Base-by-base conservation (phyloP, 2,888 invertebrate genomes). In the Ptycholaimellus sp. region DNA sequence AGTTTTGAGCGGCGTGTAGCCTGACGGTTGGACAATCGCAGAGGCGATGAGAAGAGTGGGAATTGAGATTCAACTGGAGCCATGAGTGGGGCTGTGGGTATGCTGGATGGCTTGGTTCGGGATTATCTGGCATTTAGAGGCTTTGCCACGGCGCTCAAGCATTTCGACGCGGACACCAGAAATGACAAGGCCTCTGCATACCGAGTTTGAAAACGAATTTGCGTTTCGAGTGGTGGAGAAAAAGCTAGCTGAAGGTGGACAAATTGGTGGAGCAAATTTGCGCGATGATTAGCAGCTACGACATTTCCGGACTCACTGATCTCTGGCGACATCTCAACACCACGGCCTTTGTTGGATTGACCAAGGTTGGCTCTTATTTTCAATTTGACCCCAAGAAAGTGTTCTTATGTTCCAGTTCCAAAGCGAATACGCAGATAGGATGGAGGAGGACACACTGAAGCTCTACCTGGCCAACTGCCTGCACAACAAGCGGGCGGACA, bases 391-490 rank as follows among this genome's bases (percentile, higher is more conserved):
- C n/a, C n/a, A n/a, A n/a, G n/a, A n/a, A n/a, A n/a, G n/a, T n/a
- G n/a, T n/a, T n/a, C n/a, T n/a, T n/a, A n/a, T n/a, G n/a, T 41
- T 42, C 21, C 33, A 51, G 47, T 46, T 45, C 33, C 41, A 47
- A 34, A 38, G 39, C 9, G 38, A 42, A 27, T 38, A 44, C 17
- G 48, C 51, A 1, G 41, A 40, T 41, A 80, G 82, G 58, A 61
- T 83, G 44, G 82, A 83, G 59, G 74, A 74, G 57, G 74, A 79
- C 39, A 65, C 82, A 6, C 65, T 82, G 29, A 85, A 87, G 60
- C 68, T 81, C 54, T 93, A 85, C 58, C 60, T 93, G 40, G 75
- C 87, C 13, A 79, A 77, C 52, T 82, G 83, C 18, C 70, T 70
- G 21, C 70, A 74, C 19, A 78, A 74, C 43, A 76, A 74, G 46